These are phyloP conservation scores for Ceratina japonica DNA, from an alignment of 1,140 invertebrate species.

Conservation along the genomic window DNA sequence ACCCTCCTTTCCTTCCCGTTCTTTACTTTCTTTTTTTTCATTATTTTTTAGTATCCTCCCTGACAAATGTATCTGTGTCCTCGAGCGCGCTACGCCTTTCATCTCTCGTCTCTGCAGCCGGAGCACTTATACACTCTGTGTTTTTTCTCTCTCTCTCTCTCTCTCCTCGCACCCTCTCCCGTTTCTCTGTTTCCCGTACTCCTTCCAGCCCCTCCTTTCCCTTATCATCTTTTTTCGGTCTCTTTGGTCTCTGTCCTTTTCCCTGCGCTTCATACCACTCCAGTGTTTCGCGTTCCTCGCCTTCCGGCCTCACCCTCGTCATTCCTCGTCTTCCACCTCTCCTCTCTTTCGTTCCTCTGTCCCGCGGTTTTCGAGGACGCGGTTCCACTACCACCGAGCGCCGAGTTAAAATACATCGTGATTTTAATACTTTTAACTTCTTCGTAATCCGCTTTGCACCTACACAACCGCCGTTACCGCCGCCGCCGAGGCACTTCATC, in stretches of 20 bases:
- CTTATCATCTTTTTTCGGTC: constrained; percentile 54
- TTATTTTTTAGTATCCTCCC: constrained; percentile 73
- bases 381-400: constrained; percentile 28
- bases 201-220: constrained; percentile 3
- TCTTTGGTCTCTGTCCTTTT: constrained; percentile 58
- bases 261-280: constrained; percentile 48
- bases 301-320: constrained; percentile 26
- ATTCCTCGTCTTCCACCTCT: constrained; percentile 8
- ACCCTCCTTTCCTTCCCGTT: constrained; percentile 12
- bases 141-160: constrained; percentile 53
- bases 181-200: constrained; percentile 34
- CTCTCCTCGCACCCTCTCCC: constrained; percentile 49
- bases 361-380: constrained; percentile 47
- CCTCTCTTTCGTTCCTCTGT: constrained; percentile 15
- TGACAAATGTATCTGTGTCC: constrained; percentile 76
- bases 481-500: constrained; percentile 25
- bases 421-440: constrained; percentile 78
- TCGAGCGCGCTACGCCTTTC: constrained; percentile 76
- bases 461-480: constrained; percentile 30
- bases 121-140: constrained; percentile 76
- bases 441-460: constrained; percentile 75
- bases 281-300: constrained; percentile 44
- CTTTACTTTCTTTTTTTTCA: constrained; percentile 61
- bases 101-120: constrained; percentile 75
- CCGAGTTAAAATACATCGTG: constrained; percentile 72